phyloP scores from a whole-genome alignment of 2,113 vertebrate genomes.

The Otis tarda region DNA sequence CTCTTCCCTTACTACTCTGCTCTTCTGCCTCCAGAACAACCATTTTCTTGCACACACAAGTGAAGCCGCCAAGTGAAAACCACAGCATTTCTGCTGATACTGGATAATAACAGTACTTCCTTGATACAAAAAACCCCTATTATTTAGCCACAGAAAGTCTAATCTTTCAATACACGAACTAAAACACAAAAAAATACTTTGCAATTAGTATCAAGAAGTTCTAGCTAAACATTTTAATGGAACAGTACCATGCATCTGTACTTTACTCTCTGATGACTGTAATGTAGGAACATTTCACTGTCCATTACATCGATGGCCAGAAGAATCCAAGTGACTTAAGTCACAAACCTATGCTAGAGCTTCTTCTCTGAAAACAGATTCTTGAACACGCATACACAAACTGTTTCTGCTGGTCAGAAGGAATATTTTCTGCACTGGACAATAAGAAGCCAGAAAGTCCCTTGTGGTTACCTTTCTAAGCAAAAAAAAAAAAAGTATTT shows the following conservation, averaged over 20 bases:
- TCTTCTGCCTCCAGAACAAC: background rate
- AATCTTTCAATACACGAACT: background rate
- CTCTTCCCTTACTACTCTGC: background rate
- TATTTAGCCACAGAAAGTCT: background rate
- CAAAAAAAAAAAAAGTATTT: background rate
- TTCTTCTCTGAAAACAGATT: background rate
- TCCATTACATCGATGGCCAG: background rate
- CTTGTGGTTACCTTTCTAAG: background rate
- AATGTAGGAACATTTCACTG: background rate
- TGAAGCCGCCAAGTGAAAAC: background rate
- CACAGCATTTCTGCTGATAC: background rate
- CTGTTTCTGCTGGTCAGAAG: background rate
- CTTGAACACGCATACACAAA: background rate
- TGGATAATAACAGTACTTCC: background rate
- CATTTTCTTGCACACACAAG: background rate
- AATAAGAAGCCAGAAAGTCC: background rate
- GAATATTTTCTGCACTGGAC: background rate
- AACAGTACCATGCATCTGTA: background rate
- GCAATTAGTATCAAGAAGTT: background rate
- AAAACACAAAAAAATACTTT: background rate
- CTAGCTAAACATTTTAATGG: background rate
- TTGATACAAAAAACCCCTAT: background rate
- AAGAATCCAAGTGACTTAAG: background rate
- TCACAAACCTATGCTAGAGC: background rate
- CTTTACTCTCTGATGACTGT: background rate